phyloP scores from a whole-genome alignment of 2,797 vertebrate genomes.

The Enteromius paludinosus region DNA sequence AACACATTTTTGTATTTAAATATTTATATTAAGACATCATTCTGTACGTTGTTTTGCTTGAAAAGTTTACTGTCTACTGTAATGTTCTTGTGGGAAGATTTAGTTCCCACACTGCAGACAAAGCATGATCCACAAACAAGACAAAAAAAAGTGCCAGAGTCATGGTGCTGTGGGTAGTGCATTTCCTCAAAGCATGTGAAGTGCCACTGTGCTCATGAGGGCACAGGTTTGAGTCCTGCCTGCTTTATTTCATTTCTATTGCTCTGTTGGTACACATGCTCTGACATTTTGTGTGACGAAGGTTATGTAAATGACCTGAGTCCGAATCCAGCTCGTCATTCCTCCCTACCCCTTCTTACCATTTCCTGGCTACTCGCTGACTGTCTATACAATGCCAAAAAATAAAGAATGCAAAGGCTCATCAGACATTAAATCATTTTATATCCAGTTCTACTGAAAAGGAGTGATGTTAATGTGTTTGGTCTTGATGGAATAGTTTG shows the following conservation, averaged over 20 bases:
- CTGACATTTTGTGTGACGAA: not conserved
- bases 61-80: not conserved
- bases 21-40: not conserved
- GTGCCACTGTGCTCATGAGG: not conserved
- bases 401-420: not conserved
- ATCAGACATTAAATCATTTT: not conserved
- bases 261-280: not conserved
- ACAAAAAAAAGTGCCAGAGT: not conserved
- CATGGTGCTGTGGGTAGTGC: constrained; percentile 3
- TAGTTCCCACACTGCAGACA: constrained; percentile 6
- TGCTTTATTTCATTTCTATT: not conserved
- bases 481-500: not conserved
- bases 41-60: not conserved
- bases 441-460: not conserved
- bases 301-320: not conserved
- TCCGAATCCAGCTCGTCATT: not conserved
- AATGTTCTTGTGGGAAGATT: constrained; percentile 5
- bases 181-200: not conserved
- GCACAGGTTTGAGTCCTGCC: not conserved
- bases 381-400: not conserved
- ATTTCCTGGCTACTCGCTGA: not conserved
- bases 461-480: not conserved
- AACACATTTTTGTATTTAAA: not conserved
- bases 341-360: not conserved
- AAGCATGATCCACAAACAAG: not conserved